phyloP scores from a whole-genome alignment of 2,797 vertebrate species.

The Hemitrygon akajei region DNA sequence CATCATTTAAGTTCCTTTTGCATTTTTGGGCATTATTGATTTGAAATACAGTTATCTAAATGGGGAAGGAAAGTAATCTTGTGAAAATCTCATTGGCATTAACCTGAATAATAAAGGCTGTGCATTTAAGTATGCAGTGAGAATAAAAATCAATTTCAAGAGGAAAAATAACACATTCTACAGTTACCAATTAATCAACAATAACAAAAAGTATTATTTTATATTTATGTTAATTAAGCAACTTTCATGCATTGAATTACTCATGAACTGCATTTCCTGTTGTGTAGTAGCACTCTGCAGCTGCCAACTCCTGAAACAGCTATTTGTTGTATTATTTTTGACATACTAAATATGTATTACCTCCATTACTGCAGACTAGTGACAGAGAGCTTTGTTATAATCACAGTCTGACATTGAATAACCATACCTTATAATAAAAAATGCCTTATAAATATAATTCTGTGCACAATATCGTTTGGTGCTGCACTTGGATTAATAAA shows the following conservation, averaged over 20 bases:
- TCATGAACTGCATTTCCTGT: too few relatives aligned
- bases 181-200: neutral
- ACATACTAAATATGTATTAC: conserved; percentile 11
- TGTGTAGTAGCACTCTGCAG: too few relatives aligned
- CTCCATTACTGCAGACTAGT: neutral
- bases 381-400: neutral
- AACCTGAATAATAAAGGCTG: neutral
- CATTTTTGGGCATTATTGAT: neutral
- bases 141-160: neutral
- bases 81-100: neutral
- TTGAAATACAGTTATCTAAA: neutral
- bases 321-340: neutral
- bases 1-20: neutral
- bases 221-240: too few relatives aligned
- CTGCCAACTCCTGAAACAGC: neutral
- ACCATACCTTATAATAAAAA: neutral
- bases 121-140: neutral
- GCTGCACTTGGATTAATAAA: neutral
- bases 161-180: neutral
- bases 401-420: neutral
- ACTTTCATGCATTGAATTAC: too few relatives aligned
- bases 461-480: neutral
- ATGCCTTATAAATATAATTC: neutral
- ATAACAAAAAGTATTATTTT: too few relatives aligned
- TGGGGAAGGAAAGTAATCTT: neutral